phyloP scores from a whole-genome alignment of 2,113 vertebrate genomes.

The Crotalus tigris region DNA sequence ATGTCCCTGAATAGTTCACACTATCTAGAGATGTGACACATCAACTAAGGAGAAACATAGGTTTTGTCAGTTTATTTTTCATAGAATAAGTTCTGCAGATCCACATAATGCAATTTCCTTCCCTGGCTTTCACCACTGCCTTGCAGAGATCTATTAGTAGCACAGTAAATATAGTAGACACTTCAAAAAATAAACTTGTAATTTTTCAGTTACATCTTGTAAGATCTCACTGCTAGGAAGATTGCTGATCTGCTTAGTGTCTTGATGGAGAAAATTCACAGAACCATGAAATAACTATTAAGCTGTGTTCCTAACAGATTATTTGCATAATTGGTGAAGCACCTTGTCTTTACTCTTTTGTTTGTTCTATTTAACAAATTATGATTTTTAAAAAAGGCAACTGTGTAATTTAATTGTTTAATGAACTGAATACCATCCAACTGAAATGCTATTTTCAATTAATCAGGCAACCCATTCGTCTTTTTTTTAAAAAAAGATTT shows the following conservation, averaged over 20 bases:
- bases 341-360: not conserved
- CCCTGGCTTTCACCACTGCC: not conserved
- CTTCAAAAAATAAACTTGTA: not conserved
- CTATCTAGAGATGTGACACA: not conserved
- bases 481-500: not conserved
- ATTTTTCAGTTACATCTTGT: not conserved
- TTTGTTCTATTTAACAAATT: not conserved
- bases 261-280: conserved; percentile 6
- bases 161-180: not conserved
- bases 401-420: not conserved
- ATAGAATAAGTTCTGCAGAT: not conserved
- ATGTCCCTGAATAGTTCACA: not conserved
- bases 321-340: not conserved
- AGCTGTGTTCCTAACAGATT: not conserved
- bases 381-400: not conserved
- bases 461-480: not conserved
- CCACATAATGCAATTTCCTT: not conserved
- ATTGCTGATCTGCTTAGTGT: not conserved
- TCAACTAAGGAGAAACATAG: not conserved
- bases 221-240: not conserved
- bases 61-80: not conserved
- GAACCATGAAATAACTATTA: not conserved
- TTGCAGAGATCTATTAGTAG: not conserved
- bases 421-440: not conserved
- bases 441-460: not conserved